phyloP scores from a whole-genome alignment of 2,888 invertebrate genomes.

The Yponomeuta evonymella region DNA sequence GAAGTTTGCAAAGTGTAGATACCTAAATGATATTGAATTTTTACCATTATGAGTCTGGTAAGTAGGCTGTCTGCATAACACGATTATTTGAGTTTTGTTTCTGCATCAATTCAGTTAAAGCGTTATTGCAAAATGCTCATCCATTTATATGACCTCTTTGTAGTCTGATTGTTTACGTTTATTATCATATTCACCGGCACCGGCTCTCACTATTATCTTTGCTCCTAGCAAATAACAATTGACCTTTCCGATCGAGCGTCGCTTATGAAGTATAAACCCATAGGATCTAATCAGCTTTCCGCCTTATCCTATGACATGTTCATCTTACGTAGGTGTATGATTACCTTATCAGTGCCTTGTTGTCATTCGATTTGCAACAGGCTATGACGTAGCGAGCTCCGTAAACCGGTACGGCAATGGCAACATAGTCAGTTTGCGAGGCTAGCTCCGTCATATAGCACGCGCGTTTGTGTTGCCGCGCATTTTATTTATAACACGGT shows the following conservation, averaged over 20 bases:
- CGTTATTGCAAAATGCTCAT: background rate
- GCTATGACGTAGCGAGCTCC: slow-evolving; percentile 14
- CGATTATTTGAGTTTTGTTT: background rate
- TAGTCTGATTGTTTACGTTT: background rate
- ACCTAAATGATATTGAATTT: too few relatives aligned
- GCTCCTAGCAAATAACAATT: background rate
- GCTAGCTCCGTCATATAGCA: slow-evolving; percentile 9
- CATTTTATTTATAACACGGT: background rate
- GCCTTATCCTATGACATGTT: background rate
- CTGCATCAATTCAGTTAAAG: background rate
- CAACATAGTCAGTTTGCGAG: slow-evolving; percentile 3
- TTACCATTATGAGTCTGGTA: too few relatives aligned
- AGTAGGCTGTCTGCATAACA: background rate
- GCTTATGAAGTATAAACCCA: background rate
- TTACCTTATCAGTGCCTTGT: slow-evolving; percentile 17
- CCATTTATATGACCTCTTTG: background rate
- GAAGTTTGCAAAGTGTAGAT: too few relatives aligned
- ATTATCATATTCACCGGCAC: background rate
- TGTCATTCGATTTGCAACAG: slow-evolving; percentile 25
- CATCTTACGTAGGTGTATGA: slow-evolving; percentile 7
- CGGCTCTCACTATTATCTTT: background rate
- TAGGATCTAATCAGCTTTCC: background rate
- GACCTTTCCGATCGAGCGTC: background rate
- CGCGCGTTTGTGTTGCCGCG: background rate
- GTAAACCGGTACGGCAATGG: slow-evolving; percentile 2